Evolutionary conservation across 2,888 invertebrate species (phyloP), one percentile per base, ranked within the genome.

Genomic region (Cosmorhoe ocellata): DNA sequence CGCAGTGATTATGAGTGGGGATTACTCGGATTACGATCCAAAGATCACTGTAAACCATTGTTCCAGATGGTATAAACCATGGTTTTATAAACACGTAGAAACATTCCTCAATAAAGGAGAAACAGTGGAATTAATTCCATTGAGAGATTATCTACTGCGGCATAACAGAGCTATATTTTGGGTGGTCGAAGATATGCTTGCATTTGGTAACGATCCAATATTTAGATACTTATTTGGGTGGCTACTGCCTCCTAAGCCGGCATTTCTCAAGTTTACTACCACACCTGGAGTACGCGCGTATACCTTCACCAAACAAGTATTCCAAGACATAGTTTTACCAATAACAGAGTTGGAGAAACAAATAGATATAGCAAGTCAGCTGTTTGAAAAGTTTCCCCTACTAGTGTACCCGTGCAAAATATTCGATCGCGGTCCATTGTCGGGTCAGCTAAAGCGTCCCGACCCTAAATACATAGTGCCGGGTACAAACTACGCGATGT

Each of bases 151-250:
- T 66, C 74, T 94, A 10, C 68, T 94, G 0, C 79, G 94, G 14
- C 94, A 94, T 68, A 93, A 93, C 66, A 80, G 94, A 61, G 91
- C 94, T 1, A 94, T 94, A 44, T 94, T 94, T 72, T 94, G 94
- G 94, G 94, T 94, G 0, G 92, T 94, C 0, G 94, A 94, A 78
- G 92, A 92, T 12, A 94, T 94, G 94, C 84, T 94, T 37, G 92
- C 93, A 0, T 93, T 93, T 60, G 94, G 94, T n/a, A 94, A 94
- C 63, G 76, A 93, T 64, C 90, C 90, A 0, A 9, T 93, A 3
- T 94, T 94, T 68, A 84, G 93, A 50, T 69, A 86, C 2, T 61
- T 93, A 0, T 92, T 94, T 62, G 94, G 94, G 0, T 94, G 94
- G 93, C 73, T 94, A 0, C 69, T 94, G 22, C 94, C 94, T 0